Evolutionary conservation across 2,797 vertebrate species (phyloP).

Genomic region (Siniperca obscura): DNA sequence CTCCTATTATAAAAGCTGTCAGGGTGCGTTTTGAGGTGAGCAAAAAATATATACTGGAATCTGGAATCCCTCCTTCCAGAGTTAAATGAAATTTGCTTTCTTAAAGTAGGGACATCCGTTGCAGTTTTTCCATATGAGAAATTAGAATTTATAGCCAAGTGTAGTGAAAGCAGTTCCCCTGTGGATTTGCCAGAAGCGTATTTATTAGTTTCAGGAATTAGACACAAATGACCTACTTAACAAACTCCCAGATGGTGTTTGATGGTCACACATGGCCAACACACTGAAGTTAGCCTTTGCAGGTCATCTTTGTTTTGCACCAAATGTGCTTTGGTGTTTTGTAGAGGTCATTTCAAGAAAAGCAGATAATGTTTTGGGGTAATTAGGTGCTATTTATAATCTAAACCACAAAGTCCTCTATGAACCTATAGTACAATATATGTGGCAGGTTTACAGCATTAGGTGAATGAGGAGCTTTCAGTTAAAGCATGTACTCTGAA

Average conservation of each 20-base stretch:
- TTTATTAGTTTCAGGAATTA: not conserved
- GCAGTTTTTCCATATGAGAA: not conserved
- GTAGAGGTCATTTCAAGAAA: not conserved
- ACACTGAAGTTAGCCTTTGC: not conserved
- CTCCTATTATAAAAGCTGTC: not conserved
- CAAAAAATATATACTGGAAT: not conserved
- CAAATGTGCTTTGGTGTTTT: conserved; percentile 8
- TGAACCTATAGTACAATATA: not conserved
- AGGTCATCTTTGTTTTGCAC: not conserved
- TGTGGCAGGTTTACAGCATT: not conserved
- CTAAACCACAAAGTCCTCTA: not conserved
- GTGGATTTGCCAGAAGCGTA: not conserved
- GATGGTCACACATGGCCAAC: not conserved
- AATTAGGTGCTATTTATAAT: not conserved
- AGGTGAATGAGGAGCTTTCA: not conserved
- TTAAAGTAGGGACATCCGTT: not conserved
- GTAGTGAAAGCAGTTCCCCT: not conserved
- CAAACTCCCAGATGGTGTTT: not conserved
- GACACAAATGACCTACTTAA: not conserved
- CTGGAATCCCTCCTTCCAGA: not conserved
- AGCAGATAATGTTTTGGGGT: not conserved
- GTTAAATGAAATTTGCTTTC: not conserved
- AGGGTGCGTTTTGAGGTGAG: not conserved
- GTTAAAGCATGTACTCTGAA: not conserved
- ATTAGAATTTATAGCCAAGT: not conserved